Percentiles rank a stretch among this genome's conserved stretches.
phyloP scores from a whole-genome alignment of 1,140 invertebrate species.

The Brachionus asplanchnoidis region DNA sequence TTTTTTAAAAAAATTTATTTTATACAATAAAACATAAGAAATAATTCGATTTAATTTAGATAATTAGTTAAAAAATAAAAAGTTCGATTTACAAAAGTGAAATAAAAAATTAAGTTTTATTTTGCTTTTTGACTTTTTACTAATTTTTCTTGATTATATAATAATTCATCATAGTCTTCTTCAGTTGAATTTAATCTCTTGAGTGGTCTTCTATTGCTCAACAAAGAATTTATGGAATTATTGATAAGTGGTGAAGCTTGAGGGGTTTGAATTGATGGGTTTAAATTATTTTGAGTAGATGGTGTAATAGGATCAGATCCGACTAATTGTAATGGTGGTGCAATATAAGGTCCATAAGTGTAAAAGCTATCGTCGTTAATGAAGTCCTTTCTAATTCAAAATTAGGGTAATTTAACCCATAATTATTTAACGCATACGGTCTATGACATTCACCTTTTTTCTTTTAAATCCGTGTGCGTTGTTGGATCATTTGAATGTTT shows the following conservation, averaged over 20 bases:
- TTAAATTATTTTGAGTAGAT: neutral
- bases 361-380: conserved; percentile 1
- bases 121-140: neutral
- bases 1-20: neutral
- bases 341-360: neutral
- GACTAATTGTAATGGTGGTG: conserved; percentile 12
- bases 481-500: conserved; percentile 12
- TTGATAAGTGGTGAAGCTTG: neutral
- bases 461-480: neutral
- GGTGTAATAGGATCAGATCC: neutral
- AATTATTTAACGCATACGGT: conserved; percentile 12
- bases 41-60: neutral
- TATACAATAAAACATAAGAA: neutral
- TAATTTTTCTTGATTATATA: conserved; percentile 2
- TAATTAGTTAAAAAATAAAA: neutral
- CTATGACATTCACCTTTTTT: conserved; percentile 14
- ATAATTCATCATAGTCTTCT: neutral
- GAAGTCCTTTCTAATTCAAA: neutral
- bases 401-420: neutral
- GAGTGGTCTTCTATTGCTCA: neutral
- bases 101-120: neutral
- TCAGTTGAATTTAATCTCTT: conserved; percentile 9
- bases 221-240: neutral
- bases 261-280: neutral
- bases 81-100: neutral